These are phyloP conservation scores for Atta cephalotes DNA, from an alignment of 1,140 invertebrate genomes.

Conservation along the genomic window DNA sequence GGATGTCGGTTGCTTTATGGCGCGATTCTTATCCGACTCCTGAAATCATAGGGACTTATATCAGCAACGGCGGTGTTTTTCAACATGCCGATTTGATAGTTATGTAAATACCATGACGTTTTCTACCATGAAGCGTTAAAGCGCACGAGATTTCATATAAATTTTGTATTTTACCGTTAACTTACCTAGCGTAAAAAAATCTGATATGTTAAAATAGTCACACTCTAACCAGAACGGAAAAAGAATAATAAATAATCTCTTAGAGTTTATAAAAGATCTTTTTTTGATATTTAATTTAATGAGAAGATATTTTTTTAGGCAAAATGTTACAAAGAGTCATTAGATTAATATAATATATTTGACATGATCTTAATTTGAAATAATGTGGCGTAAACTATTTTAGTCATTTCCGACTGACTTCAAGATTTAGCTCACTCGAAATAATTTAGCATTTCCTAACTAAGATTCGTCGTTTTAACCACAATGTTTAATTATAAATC, in stretches of 20 bases:
- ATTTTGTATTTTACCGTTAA: conserved; percentile 15
- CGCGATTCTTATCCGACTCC: conserved; percentile 11
- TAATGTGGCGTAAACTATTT: conserved; percentile 20
- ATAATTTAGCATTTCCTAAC: neutral
- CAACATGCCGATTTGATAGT: conserved; percentile 27
- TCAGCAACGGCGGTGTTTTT: conserved; percentile 9
- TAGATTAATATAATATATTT: conserved; percentile 30
- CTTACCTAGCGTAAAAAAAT: conserved; percentile 38
- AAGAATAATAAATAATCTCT: neutral
- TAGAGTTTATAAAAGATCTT: neutral
- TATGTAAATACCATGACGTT: conserved; percentile 31
- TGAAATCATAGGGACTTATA: conserved; percentile 17
- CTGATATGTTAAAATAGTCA: conserved; percentile 1
- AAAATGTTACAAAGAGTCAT: neutral
- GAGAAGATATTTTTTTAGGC: neutral
- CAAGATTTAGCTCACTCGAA: neutral
- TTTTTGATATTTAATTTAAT: neutral
- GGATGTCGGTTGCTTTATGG: conserved; percentile 10
- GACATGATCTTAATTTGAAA: neutral
- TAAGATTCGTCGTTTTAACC: conserved; percentile 25
- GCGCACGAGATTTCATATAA: conserved; percentile 12
- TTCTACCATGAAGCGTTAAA: conserved; percentile 26
- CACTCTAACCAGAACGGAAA: neutral
- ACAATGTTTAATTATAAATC: conserved; percentile 13
- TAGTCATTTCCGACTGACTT: neutral